These are phyloP conservation scores for Ophiodon elongatus DNA, from an alignment of 2,113 vertebrate species.

Conservation along the genomic window DNA sequence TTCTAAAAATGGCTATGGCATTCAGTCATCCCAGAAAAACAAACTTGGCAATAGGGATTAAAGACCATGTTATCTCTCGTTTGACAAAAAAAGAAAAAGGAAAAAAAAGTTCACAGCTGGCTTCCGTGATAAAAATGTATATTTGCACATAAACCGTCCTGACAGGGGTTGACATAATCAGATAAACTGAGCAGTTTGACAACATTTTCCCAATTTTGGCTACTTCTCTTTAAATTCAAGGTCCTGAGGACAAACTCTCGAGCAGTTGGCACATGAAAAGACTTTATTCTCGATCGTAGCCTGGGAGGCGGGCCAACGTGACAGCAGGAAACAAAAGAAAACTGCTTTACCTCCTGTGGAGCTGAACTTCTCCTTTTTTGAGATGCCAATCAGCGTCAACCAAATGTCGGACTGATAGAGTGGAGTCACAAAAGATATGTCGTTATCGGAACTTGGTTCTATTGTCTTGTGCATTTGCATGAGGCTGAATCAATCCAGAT, in stretches of 20 bases:
- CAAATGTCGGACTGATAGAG: conserved; percentile 20
- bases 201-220: conserved; percentile 7
- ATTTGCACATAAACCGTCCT: conserved; percentile 23
- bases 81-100: neutral
- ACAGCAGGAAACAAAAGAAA: conserved; percentile 59
- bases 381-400: conserved; percentile 31
- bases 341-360: conserved; percentile 24
- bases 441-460: conserved; percentile 18
- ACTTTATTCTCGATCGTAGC: conserved; percentile 20
- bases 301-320: conserved; percentile 58
- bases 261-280: conserved; percentile 52
- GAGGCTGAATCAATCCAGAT: conserved; percentile 18
- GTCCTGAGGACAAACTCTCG: conserved; percentile 23
- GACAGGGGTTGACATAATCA: conserved; percentile 6
- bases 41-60: conserved; percentile 40
- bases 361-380: conserved; percentile 37
- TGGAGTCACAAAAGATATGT: conserved; percentile 40
- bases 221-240: conserved; percentile 34
- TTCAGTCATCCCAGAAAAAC: conserved; percentile 5
- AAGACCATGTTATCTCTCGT: conserved; percentile 43
- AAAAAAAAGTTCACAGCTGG: neutral
- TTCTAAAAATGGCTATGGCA: conserved; percentile 50
- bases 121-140: conserved; percentile 5
- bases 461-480: neutral
- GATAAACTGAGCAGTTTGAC: conserved; percentile 11